These are phyloP conservation scores for Proterorhinus semilunaris DNA, from an alignment of 2,113 vertebrate species.

Conservation along the genomic window DNA sequence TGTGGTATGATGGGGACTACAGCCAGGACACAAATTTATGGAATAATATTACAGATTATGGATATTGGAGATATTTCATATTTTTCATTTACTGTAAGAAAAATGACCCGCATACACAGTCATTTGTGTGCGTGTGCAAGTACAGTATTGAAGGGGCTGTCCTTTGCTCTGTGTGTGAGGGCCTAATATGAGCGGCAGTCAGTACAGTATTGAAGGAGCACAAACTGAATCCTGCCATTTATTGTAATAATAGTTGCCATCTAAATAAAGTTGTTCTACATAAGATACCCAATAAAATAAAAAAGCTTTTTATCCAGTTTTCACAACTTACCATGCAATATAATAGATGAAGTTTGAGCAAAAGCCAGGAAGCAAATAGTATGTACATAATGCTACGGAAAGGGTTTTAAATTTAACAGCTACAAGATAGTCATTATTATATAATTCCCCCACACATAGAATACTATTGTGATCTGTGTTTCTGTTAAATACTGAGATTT, in stretches of 20 bases:
- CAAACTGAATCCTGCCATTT: not conserved
- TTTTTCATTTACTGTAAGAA: constrained; percentile 68
- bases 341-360: no score
- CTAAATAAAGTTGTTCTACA: not conserved
- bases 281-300: no score
- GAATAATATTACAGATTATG: constrained; percentile 71
- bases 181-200: not conserved
- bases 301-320: no score
- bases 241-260: not conserved
- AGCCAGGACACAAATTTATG: constrained; percentile 71
- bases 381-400: no score
- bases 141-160: not conserved
- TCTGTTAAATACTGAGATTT: no score
- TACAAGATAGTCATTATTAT: no score
- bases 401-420: no score
- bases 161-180: not conserved
- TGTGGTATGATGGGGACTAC: constrained; percentile 63
- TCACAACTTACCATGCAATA: no score
- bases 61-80: constrained; percentile 72
- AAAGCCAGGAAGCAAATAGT: no score
- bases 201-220: not conserved
- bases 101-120: constrained; percentile 57
- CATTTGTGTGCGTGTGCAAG: constrained; percentile 33
- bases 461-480: no score
- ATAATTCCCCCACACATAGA: no score